These are phyloP conservation scores for Eupeodes latifasciatus DNA, from an alignment of 2,888 invertebrate species.

Conservation along the genomic window DNA sequence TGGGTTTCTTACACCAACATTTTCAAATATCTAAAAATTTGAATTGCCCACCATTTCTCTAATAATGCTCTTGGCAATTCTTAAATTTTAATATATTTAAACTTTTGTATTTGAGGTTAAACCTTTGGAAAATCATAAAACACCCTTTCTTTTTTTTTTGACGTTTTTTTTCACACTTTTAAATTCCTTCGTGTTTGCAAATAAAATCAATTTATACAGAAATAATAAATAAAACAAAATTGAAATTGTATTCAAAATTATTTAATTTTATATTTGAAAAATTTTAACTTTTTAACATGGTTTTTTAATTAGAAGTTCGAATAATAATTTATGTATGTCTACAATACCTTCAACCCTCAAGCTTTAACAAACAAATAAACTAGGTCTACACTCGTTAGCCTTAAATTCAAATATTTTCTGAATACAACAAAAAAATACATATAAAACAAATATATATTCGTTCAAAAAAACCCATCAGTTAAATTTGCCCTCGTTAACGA, in stretches of 20 bases:
- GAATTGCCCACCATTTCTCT: no score
- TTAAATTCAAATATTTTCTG: neutral
- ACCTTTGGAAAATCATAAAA: no score
- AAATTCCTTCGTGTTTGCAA: no score
- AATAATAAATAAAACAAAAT: neutral
- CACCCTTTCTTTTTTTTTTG: no score
- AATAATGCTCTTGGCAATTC: no score
- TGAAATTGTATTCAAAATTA: neutral
- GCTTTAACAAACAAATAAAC: neutral
- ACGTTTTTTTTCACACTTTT: no score
- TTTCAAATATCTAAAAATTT: no score
- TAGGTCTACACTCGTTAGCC: neutral
- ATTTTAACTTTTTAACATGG: neutral
- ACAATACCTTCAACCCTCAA: neutral
- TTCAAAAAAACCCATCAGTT: constrained; percentile 24
- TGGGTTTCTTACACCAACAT: no score
- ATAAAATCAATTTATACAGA: no score
- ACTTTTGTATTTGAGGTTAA: no score
- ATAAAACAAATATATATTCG: constrained; percentile 9
- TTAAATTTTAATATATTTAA: no score
- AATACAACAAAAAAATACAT: neutral
- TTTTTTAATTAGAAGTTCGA: neutral
- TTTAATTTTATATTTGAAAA: neutral
- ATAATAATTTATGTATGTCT: neutral
- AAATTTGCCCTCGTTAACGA: constrained; percentile 66